Percentiles rank a stretch among this genome's conserved stretches.
Conservation (phyloP, 2,797 vertebrate species). For the Numenius phaeopus region DNA sequence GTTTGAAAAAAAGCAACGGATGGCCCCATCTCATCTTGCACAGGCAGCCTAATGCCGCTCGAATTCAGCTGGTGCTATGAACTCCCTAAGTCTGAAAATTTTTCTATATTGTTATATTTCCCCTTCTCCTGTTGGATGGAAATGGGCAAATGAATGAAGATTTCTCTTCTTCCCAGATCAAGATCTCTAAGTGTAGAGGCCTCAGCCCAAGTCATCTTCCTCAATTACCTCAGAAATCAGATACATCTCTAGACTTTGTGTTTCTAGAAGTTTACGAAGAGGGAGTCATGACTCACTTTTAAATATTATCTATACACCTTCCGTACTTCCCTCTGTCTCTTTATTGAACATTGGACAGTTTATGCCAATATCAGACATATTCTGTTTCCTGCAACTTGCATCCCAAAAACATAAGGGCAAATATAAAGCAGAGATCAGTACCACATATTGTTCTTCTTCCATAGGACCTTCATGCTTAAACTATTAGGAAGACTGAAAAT, state of each 20-base stretch:
- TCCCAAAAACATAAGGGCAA: background rate
- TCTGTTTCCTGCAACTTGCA: background rate
- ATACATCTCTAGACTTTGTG: rapidly evolving
- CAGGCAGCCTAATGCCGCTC: background rate
- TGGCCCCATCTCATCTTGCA: background rate
- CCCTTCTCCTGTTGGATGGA: background rate
- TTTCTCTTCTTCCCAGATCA: background rate
- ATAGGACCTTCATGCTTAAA: background rate
- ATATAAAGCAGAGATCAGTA: background rate
- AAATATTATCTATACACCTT: background rate
- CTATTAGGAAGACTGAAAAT: background rate
- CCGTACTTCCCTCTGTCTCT: background rate
- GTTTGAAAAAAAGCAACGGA: background rate
- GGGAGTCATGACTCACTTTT: background rate
- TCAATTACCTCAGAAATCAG: background rate
- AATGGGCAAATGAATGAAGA: background rate
- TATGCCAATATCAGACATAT: rapidly evolving
- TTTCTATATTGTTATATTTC: background rate
- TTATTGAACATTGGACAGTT: background rate
- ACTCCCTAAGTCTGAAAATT: background rate
- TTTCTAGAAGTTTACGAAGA: background rate
- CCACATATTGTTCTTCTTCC: background rate
- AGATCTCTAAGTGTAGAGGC: background rate
- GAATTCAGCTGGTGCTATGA: background rate
- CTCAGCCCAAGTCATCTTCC: background rate